Evolutionary conservation across 2,797 vertebrate species (phyloP), one percentile per base, ranked within the genome.

Genomic region (Tenualosa thibaudeaui): DNA sequence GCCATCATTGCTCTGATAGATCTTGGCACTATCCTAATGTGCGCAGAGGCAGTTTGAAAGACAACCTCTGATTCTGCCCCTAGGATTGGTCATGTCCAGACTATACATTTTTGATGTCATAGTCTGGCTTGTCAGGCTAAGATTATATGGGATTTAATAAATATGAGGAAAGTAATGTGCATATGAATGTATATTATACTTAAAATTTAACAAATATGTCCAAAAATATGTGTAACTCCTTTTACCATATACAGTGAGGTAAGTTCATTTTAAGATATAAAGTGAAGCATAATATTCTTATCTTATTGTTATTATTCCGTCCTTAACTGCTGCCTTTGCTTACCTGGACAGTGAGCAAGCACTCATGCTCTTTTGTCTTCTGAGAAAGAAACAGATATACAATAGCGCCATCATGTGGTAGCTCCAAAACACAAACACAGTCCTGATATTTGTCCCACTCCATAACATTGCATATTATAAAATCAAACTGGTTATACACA

Each of bases 391-490:
- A 46, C 43, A 78, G 40, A 78, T 40, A 46, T 22, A n/a, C 71
- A 78, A 78, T 40, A 78, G 71, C 71, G 17, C 71, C 71, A 43
- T 78, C 71, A 78, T 78, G 71, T 78, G 71, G 40, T 78, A 3
- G 43, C 3, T 40, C 37, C 43, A 75, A 22, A 9, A 1, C 8
- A n/a, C n/a, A 9, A 58, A 9, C 5, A n/a, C 6, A 24, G 7
- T 24, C n/a, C n/a, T 62, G 22, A 24, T 24, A 62, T 56, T 56
- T 19, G 17, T 2, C 19, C 17, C 19, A 22, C 15, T 19, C 54
- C 15, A 0, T 54, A 13, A 13, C 12, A 13, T 15, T 15, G 53
- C 12, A 54, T 3, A 54, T 1, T 12, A 49, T 17, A 15, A 17
- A 54, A 54, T 9, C 53, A 54, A 9, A 17, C 53, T 0, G 12